phyloP scores from a whole-genome alignment of 2,113 vertebrate species.

The Oncorhynchus masou region DNA sequence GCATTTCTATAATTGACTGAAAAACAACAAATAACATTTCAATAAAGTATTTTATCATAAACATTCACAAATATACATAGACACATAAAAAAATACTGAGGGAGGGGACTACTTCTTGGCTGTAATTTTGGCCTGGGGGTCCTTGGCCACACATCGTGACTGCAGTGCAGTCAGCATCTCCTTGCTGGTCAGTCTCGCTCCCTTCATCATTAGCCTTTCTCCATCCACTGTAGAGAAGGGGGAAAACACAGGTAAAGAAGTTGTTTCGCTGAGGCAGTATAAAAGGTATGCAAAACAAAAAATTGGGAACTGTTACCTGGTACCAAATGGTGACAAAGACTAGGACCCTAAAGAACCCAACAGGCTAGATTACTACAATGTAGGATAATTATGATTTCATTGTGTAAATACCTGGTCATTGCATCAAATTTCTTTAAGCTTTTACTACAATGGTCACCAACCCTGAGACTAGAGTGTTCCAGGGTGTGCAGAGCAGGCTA shows the following conservation, averaged over 20 bases:
- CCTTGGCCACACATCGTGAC: conserved; percentile 76
- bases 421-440: too few species aligned
- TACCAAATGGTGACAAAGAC: too few species aligned
- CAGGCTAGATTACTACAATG: too few species aligned
- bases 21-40: not conserved
- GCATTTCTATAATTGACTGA: not conserved
- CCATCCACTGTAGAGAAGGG: conserved; percentile 76
- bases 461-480: too few species aligned
- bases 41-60: conserved; percentile 56
- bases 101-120: conserved; percentile 59
- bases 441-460: too few species aligned
- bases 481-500: too few species aligned
- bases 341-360: too few species aligned
- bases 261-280: not conserved
- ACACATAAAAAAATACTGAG: conserved; percentile 14
- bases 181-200: conserved; percentile 69
- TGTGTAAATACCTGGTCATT: too few species aligned
- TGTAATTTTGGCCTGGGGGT: conserved; percentile 67
- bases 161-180: conserved; percentile 82
- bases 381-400: too few species aligned
- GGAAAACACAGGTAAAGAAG: not conserved
- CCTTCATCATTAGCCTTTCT: conserved; percentile 83
- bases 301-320: too few species aligned
- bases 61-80: conserved; percentile 37
- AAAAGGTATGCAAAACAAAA: not conserved